Evolutionary conservation across 2,113 vertebrate species (phyloP), one percentile per base, ranked within the genome.

Genomic region (Equus przewalskii): DNA sequence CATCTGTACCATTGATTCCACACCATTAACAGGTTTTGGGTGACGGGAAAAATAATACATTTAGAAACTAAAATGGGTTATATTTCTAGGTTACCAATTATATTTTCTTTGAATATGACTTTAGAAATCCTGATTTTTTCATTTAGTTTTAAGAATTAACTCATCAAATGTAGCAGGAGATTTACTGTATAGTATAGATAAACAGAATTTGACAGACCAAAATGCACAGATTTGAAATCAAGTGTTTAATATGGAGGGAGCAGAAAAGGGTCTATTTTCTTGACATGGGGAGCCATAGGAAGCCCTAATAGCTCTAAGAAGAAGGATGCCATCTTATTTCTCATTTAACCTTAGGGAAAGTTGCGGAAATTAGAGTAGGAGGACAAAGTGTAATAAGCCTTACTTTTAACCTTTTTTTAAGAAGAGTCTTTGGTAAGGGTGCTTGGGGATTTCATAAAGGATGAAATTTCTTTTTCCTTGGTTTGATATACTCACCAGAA

Each of bases 141-240:
- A 58, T 51, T 54, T 24, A 75, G 10, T 24, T 3, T 89, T 91
- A 92, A 94, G 92, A 96, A 81, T 83, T 41, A 93, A 26, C 41
- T 54, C 9, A 54, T 69, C 9, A 90, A 69, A 64, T 49, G 54
- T 30, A 80, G 33, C 7, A 84, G n/a, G 1, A 78, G n/a, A 70
- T 89, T 91, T 51, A 91, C 24, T 60, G 5, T 67, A 94, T 91
- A 81, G 67, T 93, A 62, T 33, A 46, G 49, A 78, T 97, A 83
- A 83, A 54, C 19, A 75, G n/a, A 89, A n/a, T 85, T 84, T 70
- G 21, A 41, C 79, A 18, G 18, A 24, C 7, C 6, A 73, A 86
- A 78, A 51, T 62, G 15, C 9, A 58, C 46, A 89, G 0, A 18
- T 85, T 91, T 85, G 76, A 88, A 91, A 80, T 49, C 69, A 75